Percentiles rank a stretch among this genome's conserved stretches.
Evolutionary conservation across 2,888 invertebrate genomes (phyloP).

Genomic region (Drosophila nigricruria): DNA sequence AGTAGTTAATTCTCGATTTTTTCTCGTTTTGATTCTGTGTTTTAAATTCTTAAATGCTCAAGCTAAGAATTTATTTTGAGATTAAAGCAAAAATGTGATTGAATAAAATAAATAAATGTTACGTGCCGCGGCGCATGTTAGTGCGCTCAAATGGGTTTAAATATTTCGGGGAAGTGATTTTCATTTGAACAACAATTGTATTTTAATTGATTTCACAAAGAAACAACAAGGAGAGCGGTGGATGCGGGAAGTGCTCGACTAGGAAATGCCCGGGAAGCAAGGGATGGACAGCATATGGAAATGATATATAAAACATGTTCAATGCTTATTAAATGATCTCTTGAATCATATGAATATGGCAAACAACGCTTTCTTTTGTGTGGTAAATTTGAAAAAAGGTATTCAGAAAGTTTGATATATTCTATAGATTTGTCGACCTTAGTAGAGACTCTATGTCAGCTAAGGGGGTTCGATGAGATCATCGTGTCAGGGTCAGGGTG

Average conservation of each 20-base stretch:
- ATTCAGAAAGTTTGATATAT: too few species aligned
- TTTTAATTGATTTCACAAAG: constrained; percentile 8
- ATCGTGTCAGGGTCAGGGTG: too few species aligned
- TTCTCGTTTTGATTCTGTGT: neutral
- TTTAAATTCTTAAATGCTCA: neutral
- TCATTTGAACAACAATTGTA: constrained; percentile 1
- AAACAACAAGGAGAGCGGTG: too few species aligned
- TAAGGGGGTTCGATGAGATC: too few species aligned
- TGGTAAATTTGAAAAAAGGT: too few species aligned
- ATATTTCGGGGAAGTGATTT: neutral
- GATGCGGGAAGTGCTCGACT: neutral
- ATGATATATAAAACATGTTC: too few species aligned
- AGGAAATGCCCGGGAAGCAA: neutral
- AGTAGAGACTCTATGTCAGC: too few species aligned
- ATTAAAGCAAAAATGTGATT: neutral
- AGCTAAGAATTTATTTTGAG: neutral
- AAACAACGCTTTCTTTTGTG: too few species aligned
- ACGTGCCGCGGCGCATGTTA: constrained; percentile 16
- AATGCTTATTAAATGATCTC: too few species aligned
- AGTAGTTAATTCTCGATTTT: neutral
- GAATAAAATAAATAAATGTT: constrained; percentile 1
- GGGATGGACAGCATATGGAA: neutral
- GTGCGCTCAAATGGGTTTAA: constrained; percentile 5
- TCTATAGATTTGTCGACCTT: too few species aligned
- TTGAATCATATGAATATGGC: too few species aligned